These are phyloP conservation scores for Trisateles emortualis DNA, from an alignment of 2,888 invertebrate genomes.

Conservation along the genomic window DNA sequence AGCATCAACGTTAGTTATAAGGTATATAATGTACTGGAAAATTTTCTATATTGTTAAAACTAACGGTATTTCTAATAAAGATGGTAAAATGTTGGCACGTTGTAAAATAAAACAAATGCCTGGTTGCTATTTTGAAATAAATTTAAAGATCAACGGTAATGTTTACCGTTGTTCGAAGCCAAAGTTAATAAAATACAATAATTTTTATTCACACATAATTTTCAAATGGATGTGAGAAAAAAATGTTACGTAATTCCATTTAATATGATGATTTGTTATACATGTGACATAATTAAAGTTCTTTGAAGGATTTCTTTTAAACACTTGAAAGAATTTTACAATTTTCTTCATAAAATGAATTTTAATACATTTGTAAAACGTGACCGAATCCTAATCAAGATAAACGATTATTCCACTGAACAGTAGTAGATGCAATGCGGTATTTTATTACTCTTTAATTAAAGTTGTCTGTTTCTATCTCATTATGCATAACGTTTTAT, in stretches of 20 bases:
- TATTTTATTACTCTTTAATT: too few species aligned
- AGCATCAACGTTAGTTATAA: not conserved
- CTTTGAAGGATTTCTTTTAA: too few species aligned
- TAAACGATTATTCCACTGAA: too few species aligned
- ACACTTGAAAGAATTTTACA: too few species aligned
- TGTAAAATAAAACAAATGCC: slow-evolving; percentile 16
- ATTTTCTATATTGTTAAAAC: not conserved
- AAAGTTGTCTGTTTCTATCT: not conserved
- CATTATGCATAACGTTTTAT: not conserved
- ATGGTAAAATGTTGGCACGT: slow-evolving; percentile 20
- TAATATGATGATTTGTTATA: too few species aligned
- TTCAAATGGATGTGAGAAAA: too few species aligned
- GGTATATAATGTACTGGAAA: not conserved
- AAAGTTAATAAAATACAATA: slow-evolving; percentile 22
- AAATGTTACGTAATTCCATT: too few species aligned
- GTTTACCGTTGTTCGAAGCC: slow-evolving; percentile 27
- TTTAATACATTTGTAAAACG: too few species aligned
- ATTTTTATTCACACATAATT: not conserved
- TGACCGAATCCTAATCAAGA: too few species aligned
- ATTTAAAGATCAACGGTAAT: slow-evolving; percentile 36
- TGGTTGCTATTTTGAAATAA: slow-evolving; percentile 25
- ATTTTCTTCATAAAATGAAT: too few species aligned
- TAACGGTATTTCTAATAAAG: slow-evolving; percentile 13
- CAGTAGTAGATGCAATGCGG: too few species aligned
- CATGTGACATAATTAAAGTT: too few species aligned